Evolutionary conservation across 2,888 invertebrate species (phyloP).

Genomic region (Xanthorhoe designata): DNA sequence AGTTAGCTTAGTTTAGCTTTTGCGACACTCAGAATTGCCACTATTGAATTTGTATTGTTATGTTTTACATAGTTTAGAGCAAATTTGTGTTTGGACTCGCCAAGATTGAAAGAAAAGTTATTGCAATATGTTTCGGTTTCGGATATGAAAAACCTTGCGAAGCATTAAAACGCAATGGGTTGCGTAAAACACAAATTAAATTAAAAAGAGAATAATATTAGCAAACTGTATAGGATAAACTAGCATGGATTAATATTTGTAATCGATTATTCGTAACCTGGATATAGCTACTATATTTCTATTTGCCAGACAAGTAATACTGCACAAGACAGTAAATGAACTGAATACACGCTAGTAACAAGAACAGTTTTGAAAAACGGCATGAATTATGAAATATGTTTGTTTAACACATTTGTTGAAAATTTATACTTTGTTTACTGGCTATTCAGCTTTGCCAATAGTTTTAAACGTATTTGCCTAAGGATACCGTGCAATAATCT

Average conservation of each 20-base stretch:
- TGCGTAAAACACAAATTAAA: not conserved
- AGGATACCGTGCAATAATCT: constrained; percentile 38
- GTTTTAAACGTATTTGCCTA: constrained; percentile 5
- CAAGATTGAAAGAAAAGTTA: not conserved
- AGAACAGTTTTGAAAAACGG: too few relatives aligned
- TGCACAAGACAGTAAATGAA: not conserved
- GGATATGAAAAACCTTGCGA: not conserved
- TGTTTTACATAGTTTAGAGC: not conserved
- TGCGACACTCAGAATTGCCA: too few relatives aligned
- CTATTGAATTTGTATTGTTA: not conserved
- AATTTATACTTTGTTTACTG: not conserved
- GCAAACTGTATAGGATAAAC: too few relatives aligned
- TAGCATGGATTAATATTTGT: too few relatives aligned
- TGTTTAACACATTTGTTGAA: not conserved
- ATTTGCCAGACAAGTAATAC: not conserved
- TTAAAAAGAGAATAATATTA: too few relatives aligned
- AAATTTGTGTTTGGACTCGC: not conserved
- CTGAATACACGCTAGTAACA: too few relatives aligned
- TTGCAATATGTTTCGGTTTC: not conserved
- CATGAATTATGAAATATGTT: too few relatives aligned
- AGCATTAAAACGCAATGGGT: not conserved
- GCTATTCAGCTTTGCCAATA: not conserved
- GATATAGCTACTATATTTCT: too few relatives aligned
- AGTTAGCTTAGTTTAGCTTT: too few relatives aligned
- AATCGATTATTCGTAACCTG: too few relatives aligned